These are phyloP conservation scores for Solea solea DNA, from an alignment of 2,113 vertebrate species.

Conservation along the genomic window DNA sequence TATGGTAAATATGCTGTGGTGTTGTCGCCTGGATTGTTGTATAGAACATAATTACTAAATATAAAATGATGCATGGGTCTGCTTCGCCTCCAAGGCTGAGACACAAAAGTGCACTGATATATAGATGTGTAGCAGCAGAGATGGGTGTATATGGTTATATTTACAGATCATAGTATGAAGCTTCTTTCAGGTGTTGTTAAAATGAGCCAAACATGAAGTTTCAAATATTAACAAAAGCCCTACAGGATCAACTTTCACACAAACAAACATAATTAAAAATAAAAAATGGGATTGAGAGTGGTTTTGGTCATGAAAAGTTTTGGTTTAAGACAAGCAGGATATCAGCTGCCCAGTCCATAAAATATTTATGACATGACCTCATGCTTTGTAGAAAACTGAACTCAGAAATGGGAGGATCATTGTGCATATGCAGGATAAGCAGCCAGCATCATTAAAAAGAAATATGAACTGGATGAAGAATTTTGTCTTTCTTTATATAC, in stretches of 20 bases:
- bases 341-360: constrained; percentile 50
- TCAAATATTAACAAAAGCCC: constrained; percentile 11
- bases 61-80: neutral
- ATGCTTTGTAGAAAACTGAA: constrained; percentile 49
- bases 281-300: constrained; percentile 30
- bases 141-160: neutral
- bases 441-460: neutral
- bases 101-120: neutral
- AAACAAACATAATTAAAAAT: constrained; percentile 26
- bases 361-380: constrained; percentile 69
- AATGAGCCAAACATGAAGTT: neutral
- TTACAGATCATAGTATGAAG: neutral
- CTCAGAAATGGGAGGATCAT: constrained; percentile 23
- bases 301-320: constrained; percentile 46
- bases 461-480: neutral
- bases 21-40: neutral
- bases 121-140: neutral
- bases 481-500: neutral
- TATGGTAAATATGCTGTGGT: neutral
- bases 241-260: neutral
- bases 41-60: neutral
- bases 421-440: neutral
- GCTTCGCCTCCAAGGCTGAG: neutral
- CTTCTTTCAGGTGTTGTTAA: neutral
- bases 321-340: constrained; percentile 47